These are phyloP conservation scores for Limnephilus lunatus DNA, from an alignment of 2,888 invertebrate species.

Conservation along the genomic window DNA sequence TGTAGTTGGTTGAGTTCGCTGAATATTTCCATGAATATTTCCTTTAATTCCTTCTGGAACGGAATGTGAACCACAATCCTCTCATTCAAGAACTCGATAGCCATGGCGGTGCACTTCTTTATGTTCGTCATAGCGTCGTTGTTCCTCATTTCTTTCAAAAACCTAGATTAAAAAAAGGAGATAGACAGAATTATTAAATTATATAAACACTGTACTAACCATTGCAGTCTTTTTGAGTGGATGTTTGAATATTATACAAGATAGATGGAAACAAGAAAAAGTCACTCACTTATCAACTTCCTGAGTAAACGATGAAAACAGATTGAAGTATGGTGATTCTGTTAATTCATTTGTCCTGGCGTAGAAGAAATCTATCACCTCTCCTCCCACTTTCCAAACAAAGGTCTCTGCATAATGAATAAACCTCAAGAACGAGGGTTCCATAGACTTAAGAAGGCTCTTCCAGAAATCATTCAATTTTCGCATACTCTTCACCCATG, in stretches of 20 bases:
- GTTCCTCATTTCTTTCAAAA: conserved; percentile 87
- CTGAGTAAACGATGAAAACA: conserved; percentile 87
- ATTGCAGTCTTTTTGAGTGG: background rate
- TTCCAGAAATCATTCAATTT: conserved; percentile 85
- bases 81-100: conserved; percentile 82
- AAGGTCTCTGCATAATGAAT: conserved; percentile 87
- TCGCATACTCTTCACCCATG: conserved; percentile 84
- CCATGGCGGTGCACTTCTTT: conserved; percentile 84
- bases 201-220: background rate
- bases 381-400: conserved; percentile 84
- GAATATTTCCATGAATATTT: conserved; percentile 80
- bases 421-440: conserved; percentile 87
- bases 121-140: conserved; percentile 88
- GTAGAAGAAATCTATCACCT: conserved; percentile 88
- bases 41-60: conserved; percentile 82
- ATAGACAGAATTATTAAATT: background rate
- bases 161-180: conserved; percentile 69
- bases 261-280: conserved; percentile 67
- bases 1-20: conserved; percentile 79
- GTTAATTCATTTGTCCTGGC: conserved; percentile 87
- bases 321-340: conserved; percentile 88
- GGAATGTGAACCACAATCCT: conserved; percentile 83
- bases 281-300: conserved; percentile 81
- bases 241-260: too few species aligned
- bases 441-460: conserved; percentile 83